A percentile compares a stretch with the other conserved stretches of the same genome.
Evolutionary conservation across 2,113 vertebrate genomes (phyloP).

Genomic region (Galbula dea): DNA sequence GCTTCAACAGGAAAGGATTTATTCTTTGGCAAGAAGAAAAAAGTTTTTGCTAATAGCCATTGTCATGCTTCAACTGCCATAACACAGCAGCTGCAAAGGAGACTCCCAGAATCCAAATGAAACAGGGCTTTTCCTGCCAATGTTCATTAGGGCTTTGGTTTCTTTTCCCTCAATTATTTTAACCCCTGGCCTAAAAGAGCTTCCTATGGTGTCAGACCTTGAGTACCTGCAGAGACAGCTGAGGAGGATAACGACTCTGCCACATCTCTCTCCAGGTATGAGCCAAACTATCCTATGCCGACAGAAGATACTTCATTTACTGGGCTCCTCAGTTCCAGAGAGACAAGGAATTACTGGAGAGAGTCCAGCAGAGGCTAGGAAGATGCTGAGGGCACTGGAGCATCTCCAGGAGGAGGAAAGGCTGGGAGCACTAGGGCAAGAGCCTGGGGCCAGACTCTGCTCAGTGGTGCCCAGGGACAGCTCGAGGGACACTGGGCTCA

Average conservation of each 20-base stretch:
- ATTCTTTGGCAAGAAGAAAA: constrained; percentile 20
- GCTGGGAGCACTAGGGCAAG: no score
- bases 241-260: background rate
- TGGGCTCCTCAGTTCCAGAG: background rate
- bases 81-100: constrained; percentile 5
- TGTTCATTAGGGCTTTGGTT: background rate
- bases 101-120: background rate
- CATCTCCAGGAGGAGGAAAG: no score
- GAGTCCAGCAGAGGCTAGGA: background rate
- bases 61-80: constrained; percentile 12
- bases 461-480: no score
- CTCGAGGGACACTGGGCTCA: no score
- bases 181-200: background rate
- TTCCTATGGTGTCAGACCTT: background rate
- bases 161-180: background rate
- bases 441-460: no score
- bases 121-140: constrained; percentile 29
- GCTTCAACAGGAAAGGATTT: constrained; percentile 18
- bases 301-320: background rate
- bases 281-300: background rate
- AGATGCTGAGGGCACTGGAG: no score
- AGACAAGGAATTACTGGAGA: background rate
- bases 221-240: background rate
- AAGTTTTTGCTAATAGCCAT: background rate
- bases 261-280: background rate